A percentile compares a stretch with the other conserved stretches of the same genome.
Conservation (phyloP, 2,888 invertebrate genomes). For the Leptothorax acervorum region DNA sequence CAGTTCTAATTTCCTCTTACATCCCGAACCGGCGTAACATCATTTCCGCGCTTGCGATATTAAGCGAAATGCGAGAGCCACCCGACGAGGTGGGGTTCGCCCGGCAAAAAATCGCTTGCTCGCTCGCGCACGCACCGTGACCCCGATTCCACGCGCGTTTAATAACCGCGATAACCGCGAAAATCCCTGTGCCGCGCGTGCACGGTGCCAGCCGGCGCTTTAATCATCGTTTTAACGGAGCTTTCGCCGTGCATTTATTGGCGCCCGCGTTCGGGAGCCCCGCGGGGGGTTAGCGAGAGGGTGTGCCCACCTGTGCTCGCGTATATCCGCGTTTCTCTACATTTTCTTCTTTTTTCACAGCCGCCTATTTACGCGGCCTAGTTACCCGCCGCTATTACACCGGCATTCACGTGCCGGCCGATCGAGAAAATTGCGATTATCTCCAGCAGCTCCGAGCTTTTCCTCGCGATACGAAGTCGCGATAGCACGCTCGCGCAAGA, state of each 20-base stretch:
- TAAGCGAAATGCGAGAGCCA: background rate
- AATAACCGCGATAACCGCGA: slow-evolving; percentile 60
- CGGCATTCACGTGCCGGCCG: slow-evolving; percentile 39
- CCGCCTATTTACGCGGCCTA: slow-evolving; percentile 51
- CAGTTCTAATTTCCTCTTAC: slow-evolving; percentile 28
- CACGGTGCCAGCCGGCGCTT: slow-evolving; percentile 23
- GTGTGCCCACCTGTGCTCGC: background rate
- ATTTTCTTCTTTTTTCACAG: background rate
- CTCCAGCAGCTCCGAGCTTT: slow-evolving; percentile 32
- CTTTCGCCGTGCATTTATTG: slow-evolving; percentile 48
- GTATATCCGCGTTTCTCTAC: background rate
- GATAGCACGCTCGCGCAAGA: slow-evolving; percentile 43
- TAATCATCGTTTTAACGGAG: slow-evolving; percentile 56
- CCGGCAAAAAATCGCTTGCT: background rate
- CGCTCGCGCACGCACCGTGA: slow-evolving; percentile 38
- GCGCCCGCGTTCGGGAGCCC: background rate
- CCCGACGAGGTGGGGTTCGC: background rate
- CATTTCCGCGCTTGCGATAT: slow-evolving; percentile 30
- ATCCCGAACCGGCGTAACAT: background rate
- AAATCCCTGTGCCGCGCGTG: slow-evolving; percentile 38
- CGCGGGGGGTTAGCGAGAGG: background rate
- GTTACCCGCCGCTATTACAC: slow-evolving; percentile 45
- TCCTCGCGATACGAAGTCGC: slow-evolving; percentile 45
- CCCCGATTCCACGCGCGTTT: slow-evolving; percentile 52
- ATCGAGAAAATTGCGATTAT: slow-evolving; percentile 55